phyloP scores from a whole-genome alignment of 2,113 vertebrate genomes.

The Tachysurus fulvidraco region DNA sequence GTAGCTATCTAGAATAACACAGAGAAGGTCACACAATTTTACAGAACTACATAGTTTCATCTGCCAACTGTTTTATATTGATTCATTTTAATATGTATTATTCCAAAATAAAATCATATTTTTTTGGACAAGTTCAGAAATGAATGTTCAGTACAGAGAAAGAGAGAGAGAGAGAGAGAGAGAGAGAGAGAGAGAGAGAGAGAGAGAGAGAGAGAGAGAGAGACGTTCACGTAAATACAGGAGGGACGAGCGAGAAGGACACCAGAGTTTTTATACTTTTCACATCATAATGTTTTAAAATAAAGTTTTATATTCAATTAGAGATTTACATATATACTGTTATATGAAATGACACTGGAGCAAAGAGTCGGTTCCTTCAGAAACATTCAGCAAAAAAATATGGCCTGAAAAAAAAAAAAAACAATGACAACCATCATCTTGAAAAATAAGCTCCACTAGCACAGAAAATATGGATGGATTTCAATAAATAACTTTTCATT shows the following conservation, averaged over 20 bases:
- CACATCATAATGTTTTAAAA: slow-evolving; percentile 70
- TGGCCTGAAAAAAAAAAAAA: neutral
- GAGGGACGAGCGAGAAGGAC: slow-evolving; percentile 38
- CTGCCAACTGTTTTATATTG: slow-evolving; percentile 68
- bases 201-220: slow-evolving; percentile 42
- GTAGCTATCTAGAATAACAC: slow-evolving; percentile 59
- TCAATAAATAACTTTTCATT: slow-evolving; percentile 1
- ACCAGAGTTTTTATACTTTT: slow-evolving; percentile 52
- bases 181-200: slow-evolving; percentile 37
- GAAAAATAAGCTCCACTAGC: neutral
- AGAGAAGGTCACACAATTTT: slow-evolving; percentile 59
- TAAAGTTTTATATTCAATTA: slow-evolving; percentile 77
- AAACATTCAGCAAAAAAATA: slow-evolving; percentile 1
- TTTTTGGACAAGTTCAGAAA: neutral
- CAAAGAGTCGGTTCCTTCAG: neutral
- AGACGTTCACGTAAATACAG: slow-evolving; percentile 58
- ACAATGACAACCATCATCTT: neutral
- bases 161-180: neutral
- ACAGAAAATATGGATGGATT: slow-evolving; percentile 6
- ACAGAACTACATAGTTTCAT: slow-evolving; percentile 58
- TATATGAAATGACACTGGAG: slow-evolving; percentile 9
- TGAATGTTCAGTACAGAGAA: neutral
- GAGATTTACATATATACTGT: slow-evolving; percentile 60
- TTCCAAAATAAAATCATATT: slow-evolving; percentile 70
- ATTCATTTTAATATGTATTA: slow-evolving; percentile 61